A percentile compares a stretch with the other conserved stretches of the same genome.
These are phyloP conservation scores for Rhinichthys osculus DNA, from an alignment of 2,797 vertebrate genomes.

Conservation along the genomic window DNA sequence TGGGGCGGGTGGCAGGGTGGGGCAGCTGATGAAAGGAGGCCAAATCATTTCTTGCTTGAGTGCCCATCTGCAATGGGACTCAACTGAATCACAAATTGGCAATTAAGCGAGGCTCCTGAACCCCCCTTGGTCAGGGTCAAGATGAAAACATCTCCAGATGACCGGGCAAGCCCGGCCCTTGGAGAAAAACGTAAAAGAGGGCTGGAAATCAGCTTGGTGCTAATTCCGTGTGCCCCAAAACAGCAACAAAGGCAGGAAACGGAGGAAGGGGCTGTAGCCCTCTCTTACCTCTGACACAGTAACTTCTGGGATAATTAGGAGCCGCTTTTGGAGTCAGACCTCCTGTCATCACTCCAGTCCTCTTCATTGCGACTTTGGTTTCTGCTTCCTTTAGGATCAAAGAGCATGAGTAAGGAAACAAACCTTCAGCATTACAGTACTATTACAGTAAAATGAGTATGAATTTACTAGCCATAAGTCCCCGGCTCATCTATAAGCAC, in stretches of 20 bases:
- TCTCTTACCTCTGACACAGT: constrained; percentile 82
- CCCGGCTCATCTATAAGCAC: constrained; percentile 10
- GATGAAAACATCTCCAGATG: constrained; percentile 60
- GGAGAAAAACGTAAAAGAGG: constrained; percentile 45
- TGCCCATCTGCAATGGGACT: constrained; percentile 64
- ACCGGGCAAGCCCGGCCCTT: constrained; percentile 22
- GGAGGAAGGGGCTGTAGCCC: constrained; percentile 66
- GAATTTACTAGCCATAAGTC: constrained; percentile 7
- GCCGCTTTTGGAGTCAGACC: constrained; percentile 67
- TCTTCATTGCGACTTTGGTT: neutral
- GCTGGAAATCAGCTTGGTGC: constrained; percentile 60
- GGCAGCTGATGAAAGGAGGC: constrained; percentile 64
- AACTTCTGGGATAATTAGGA: constrained; percentile 87
- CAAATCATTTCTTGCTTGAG: constrained; percentile 69
- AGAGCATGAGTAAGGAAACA: constrained; percentile 1
- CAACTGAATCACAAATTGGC: constrained; percentile 72
- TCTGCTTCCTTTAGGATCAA: constrained; percentile 19
- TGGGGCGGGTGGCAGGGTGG: constrained; percentile 27
- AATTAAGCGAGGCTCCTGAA: constrained; percentile 69
- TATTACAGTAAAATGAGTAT: constrained; percentile 1
- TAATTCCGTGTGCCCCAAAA: constrained; percentile 64
- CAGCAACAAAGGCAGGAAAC: constrained; percentile 76
- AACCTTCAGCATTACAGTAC: constrained; percentile 5
- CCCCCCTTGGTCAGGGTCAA: constrained; percentile 55
- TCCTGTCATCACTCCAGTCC: constrained; percentile 66